Conservation (phyloP, 2,888 invertebrate species). For the Epistrophe grossulariae region DNA sequence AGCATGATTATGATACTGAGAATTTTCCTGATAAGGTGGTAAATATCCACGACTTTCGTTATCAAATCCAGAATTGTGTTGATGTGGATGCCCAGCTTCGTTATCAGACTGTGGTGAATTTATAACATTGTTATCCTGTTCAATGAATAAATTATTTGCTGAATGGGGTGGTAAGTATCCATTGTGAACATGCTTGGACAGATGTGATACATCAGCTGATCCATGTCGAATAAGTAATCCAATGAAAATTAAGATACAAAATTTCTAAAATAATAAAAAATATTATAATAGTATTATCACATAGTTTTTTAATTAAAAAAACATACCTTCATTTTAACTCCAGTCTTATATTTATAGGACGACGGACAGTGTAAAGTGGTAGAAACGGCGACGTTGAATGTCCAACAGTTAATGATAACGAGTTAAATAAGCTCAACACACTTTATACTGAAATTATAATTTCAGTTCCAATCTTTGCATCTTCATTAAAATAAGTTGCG, state of each 20-base stretch:
- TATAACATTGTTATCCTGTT: conserved; percentile 70
- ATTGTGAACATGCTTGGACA: conserved; percentile 6
- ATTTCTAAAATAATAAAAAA: conserved; percentile 39
- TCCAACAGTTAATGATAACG: conserved; percentile 82
- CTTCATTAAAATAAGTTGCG: conserved; percentile 52
- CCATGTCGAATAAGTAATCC: conserved; percentile 61
- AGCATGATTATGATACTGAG: conserved; percentile 14
- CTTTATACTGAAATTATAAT: conserved; percentile 80
- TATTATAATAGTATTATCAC: background rate
- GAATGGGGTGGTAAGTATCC: conserved; percentile 48
- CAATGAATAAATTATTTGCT: conserved; percentile 54
- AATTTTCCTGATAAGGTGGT: conserved; percentile 45
- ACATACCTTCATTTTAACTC: conserved; percentile 81
- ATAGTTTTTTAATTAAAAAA: background rate
- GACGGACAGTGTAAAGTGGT: conserved; percentile 76
- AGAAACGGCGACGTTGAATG: conserved; percentile 62
- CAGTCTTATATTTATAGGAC: conserved; percentile 79
- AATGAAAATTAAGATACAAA: conserved; percentile 49
- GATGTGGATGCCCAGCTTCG: background rate
- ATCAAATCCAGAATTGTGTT: background rate
- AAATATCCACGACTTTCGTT: conserved; percentile 40
- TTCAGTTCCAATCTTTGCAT: conserved; percentile 41
- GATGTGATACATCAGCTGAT: conserved; percentile 62
- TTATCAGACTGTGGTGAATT: conserved; percentile 34
- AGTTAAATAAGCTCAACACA: conserved; percentile 79